Percentiles rank a stretch among this genome's conserved stretches.
phyloP scores from a whole-genome alignment of 1,140 invertebrate genomes.

The Melipona quadrifasciata region DNA sequence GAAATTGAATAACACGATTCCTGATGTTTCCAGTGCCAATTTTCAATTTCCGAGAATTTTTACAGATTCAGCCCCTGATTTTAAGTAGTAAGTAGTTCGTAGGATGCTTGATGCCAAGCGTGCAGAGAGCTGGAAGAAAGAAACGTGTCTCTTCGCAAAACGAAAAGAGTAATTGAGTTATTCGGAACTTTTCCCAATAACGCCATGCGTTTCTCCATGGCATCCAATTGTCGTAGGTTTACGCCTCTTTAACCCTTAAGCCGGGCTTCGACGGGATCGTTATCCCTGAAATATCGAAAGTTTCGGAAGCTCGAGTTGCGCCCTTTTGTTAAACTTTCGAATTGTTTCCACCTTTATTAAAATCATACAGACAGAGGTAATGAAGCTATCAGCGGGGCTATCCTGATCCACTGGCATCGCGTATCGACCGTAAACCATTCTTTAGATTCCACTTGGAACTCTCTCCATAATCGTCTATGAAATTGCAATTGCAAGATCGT shows the following conservation, averaged over 20 bases:
- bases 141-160: neutral
- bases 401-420: neutral
- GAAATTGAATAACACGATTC: too few relatives aligned
- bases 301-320: constrained; percentile 24
- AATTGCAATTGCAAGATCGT: neutral
- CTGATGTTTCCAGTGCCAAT: too few relatives aligned
- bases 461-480: neutral
- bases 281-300: constrained; percentile 59
- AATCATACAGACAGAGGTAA: constrained; percentile 51
- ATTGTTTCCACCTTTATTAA: constrained; percentile 58
- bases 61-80: neutral
- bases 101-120: neutral
- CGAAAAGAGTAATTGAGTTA: constrained; percentile 42
- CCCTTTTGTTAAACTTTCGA: constrained; percentile 42
- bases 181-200: constrained; percentile 55
- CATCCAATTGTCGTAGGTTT: constrained; percentile 66
- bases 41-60: too few relatives aligned
- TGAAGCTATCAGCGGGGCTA: constrained; percentile 25
- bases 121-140: neutral
- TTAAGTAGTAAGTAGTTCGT: neutral
- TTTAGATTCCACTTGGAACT: neutral
- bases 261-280: constrained; percentile 55
- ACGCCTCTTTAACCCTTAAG: constrained; percentile 57
- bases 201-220: constrained; percentile 55
- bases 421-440: neutral